Evolutionary conservation across 2,888 invertebrate genomes (phyloP), one percentile per base, ranked within the genome.

Genomic region (Ashinkailepas kermadecensis): DNA sequence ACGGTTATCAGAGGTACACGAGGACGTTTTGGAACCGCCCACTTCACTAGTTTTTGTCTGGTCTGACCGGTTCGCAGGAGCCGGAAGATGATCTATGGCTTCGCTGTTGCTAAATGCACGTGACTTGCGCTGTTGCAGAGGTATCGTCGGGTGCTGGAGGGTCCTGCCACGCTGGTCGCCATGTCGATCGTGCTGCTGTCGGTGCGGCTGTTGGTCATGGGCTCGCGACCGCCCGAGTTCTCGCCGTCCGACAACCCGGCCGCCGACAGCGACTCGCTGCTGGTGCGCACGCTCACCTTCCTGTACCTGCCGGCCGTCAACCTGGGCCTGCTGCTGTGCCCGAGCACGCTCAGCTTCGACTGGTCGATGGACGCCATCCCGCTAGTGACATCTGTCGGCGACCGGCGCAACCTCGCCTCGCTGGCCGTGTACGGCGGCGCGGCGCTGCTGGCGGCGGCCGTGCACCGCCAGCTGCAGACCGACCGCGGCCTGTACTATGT

Each of bases 351-450:
- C 82, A 97, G 97, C 88, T 99, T 97, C 89, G 98, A 99, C 89
- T 99, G 98, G 99, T 97, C 97, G 57, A 98, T 99, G 98, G 96
- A 97, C 86, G 93, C 98, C 1, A 92, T 99, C 86, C 96, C 97
- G 13, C 91, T 95, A 83, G 92, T 99, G 85, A 92, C 92, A 80
- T 91, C 92, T 58, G 85, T 95, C 25, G 89, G 91, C 85, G 98
- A 99, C 88, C 89, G 90, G 10, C 91, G 98, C 84, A 96, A 96
- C 88, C 87, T 94, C 82, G 90, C 92, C 83, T 92, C 95, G 8
- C 86, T 93, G 54, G 88, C 92, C 83, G 93, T 97, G 87, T 98
- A 97, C 88, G 88, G 78, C 67, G 64, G 74, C 70, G 78, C 82
- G 62, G 82, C 64, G 62, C 81, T 82, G 58, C 80, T 83, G 78